Base-by-base conservation (phyloP, 2,797 vertebrate species). In the Falco cherrug region DNA sequence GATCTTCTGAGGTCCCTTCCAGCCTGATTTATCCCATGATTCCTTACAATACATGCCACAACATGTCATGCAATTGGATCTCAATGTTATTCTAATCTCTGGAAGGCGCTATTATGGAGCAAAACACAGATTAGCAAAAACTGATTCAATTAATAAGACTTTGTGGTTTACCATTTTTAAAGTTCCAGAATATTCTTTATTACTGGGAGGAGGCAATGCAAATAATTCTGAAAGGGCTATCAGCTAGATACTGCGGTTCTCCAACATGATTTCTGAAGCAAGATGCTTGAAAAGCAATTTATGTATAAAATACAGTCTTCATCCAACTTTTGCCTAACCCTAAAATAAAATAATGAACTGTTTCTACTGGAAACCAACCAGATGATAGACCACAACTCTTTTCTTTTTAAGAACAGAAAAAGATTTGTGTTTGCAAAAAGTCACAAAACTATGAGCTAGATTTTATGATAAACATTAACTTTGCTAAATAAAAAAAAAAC, bases 381-480 rank as follows among this genome's bases (percentile, higher is more conserved):
- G 65, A 79, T 8, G 65, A 35, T 11, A 82, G 74, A 82, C 59
- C 70, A 76, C 56, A 84, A 73, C 6, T 35, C 43, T 69, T 64
- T 59, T 78, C 37, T 73, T 80, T 70, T 68, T 33, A 67, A 48
- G 48, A 77, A 15, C 26, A 94, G 43, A 56, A 89, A 64, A 88
- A 70, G 1, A 68, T 54, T 84, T 64, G 70, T 89, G 25, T 90
- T 91, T 92, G 41, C 54, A 65, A 86, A 86, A 13, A 81, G 16
- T 76, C 90, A 85, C 9, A 41, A 87, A 95, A 90, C 63, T n/a
- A 43, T 19, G 10, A 79, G 22, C 28, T 51, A 57, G 57, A 50
- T 59, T 83, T 65, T 87, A 50, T 71, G 29, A 93, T 61, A 87
- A 95, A 93, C 15, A 37, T 65, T 79, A 93, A 59, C 76, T 90